Conservation (phyloP, 2,888 invertebrate species). For the Sepioteuthis lessoniana region DNA sequence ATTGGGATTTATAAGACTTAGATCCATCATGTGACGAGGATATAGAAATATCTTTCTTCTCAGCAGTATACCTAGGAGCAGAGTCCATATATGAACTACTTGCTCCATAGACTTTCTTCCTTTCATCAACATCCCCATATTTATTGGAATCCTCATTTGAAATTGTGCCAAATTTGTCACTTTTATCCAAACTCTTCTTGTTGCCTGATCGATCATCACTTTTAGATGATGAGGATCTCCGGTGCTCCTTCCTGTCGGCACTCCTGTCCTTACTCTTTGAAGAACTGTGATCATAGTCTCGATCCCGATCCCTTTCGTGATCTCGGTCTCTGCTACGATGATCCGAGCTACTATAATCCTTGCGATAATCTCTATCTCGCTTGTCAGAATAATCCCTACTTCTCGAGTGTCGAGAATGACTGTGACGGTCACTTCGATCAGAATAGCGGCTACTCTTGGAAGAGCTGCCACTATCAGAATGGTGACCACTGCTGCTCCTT, state of each 20-base stretch:
- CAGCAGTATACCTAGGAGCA: neutral
- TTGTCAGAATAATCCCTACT: conserved; percentile 39
- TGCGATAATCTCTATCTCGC: conserved; percentile 25
- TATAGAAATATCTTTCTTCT: neutral
- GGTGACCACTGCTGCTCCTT: neutral
- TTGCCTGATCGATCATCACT: conserved; percentile 24
- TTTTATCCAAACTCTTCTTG: conserved; percentile 35
- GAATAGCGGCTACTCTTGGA: conserved; percentile 44
- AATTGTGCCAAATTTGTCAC: neutral
- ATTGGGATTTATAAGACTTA: conserved; percentile 42
- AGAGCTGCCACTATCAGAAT: conserved; percentile 14
- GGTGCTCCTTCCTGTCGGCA: neutral
- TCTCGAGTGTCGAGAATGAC: conserved; percentile 15
- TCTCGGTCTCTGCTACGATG: neutral
- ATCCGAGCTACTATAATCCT: conserved; percentile 40
- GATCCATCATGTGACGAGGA: neutral
- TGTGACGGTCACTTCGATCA: conserved; percentile 43
- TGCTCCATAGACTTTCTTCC: conserved; percentile 25
- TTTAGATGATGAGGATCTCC: neutral
- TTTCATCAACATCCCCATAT: conserved; percentile 40
- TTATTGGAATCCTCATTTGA: neutral
- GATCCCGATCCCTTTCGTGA: conserved; percentile 13
- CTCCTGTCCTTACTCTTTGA: neutral
- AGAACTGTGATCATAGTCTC: conserved; percentile 24
- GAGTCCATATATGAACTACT: neutral